Conservation (phyloP, 2,113 vertebrate genomes). For the Colius striatus region DNA sequence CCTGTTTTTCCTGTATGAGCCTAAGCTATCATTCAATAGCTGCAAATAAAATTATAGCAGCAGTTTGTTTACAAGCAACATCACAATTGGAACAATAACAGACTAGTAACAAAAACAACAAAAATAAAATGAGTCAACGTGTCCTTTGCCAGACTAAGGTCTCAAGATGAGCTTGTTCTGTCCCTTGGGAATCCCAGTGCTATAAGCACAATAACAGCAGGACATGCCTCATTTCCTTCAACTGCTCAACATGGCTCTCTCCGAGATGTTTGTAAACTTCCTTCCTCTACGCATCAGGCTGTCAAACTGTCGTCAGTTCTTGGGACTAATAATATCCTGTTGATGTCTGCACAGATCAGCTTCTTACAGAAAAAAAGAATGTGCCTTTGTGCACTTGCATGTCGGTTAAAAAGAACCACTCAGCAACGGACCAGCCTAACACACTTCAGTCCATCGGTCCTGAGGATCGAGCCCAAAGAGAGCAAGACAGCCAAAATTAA, state of each 20-base stretch:
- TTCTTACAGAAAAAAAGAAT: background rate
- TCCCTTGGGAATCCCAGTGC: conserved; percentile 70
- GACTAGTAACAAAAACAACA: conserved; percentile 48
- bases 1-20: conserved; percentile 22
- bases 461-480: accelerated
- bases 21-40: conserved; percentile 10
- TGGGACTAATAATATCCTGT: conserved; percentile 78
- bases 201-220: conserved; percentile 79
- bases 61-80: conserved; percentile 68
- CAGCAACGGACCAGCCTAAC: background rate
- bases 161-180: conserved; percentile 55
- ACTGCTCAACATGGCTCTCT: conserved; percentile 62
- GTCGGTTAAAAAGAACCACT: background rate
- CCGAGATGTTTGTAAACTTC: conserved; percentile 76
- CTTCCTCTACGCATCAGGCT: conserved; percentile 77
- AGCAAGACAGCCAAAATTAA: background rate
- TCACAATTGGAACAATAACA: conserved; percentile 70
- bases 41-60: conserved; percentile 12
- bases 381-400: background rate
- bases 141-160: conserved; percentile 71
- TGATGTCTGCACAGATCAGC: conserved; percentile 54
- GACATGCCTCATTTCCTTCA: conserved; percentile 83
- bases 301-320: conserved; percentile 76
- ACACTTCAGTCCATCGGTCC: background rate
- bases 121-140: conserved; percentile 75